Base-by-base conservation (phyloP, 2,888 invertebrate species). In the Drosophila helvetica region DNA sequence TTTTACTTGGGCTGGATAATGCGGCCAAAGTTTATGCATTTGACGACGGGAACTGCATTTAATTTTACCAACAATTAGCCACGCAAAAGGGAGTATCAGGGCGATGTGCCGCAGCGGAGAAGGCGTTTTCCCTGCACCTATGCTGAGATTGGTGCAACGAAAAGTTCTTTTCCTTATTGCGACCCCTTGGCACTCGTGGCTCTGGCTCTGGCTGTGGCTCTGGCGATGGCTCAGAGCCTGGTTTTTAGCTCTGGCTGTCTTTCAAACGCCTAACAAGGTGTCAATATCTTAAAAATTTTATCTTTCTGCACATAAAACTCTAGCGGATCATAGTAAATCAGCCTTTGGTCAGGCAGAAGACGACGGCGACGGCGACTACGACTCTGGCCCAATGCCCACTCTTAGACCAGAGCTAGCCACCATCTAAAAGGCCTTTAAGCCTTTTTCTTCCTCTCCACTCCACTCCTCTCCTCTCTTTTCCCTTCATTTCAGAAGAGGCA, bases 281-380 rank as follows among this genome's bases (percentile, higher is more conserved):
- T 90, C 90, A 90, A 90, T 90, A 90, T 90, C 89, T 90, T 80
- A 82, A 81, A 89, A 87, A 86, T 87, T 84, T 89, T 89, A 89
- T 88, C 90, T 87, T 80, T 83, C 83, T 83, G 90, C 89, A 79
- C 84, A 86, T 89, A 90, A 84, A 90, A 89, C 90, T 89, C 85
- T 84, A 85, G 89, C 86, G 88, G 88, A 82, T 86, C 90, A 90
- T 89, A 83, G 82, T 90, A 90, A 90, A 89, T 89, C 90, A 90
- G 90, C 80, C 88, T 86, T 89, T 85, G 88, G 89, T 86, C 42
- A 75, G 74, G 75, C 79, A 76, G 75, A 66, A 75, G 73, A 67
- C 70, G 57, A 71, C 64, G 33, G 33, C 70, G 57, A 71, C 64
- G 33, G 42, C 33, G 33, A 52, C 52, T 50, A 52, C 52, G 48